These are phyloP conservation scores for Tachypleus tridentatus DNA, from an alignment of 1,140 invertebrate genomes.

Conservation along the genomic window DNA sequence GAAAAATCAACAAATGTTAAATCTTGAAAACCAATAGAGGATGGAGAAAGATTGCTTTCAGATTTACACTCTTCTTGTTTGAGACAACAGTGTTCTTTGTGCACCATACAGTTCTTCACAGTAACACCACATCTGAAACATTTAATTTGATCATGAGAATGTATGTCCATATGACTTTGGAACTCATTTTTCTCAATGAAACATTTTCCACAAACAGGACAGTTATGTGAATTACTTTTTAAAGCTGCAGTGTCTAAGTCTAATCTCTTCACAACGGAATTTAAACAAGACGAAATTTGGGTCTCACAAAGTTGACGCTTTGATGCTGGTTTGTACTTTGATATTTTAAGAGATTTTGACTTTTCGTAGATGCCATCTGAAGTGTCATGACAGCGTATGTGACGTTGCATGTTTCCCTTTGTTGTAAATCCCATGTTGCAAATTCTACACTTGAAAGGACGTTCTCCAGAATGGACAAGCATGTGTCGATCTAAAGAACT, in stretches of 20 bases:
- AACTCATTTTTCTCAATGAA: not conserved
- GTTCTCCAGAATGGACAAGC: slow-evolving; percentile 93
- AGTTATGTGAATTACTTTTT: not conserved
- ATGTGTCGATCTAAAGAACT: slow-evolving; percentile 72
- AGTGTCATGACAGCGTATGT: slow-evolving; percentile 55
- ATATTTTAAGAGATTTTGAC: not conserved
- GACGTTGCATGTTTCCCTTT: slow-evolving; percentile 52
- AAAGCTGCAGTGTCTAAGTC: no score
- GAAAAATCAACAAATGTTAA: slow-evolving; percentile 67
- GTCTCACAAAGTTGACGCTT: not conserved
- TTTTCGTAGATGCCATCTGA: not conserved
- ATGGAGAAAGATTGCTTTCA: not conserved
- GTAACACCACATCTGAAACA: no score
- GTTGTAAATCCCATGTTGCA: slow-evolving; percentile 27
- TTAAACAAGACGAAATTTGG: no score
- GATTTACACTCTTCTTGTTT: not conserved
- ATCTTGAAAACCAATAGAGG: slow-evolving; percentile 59
- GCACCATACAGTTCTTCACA: no score
- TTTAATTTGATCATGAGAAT: not conserved
- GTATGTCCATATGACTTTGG: not conserved
- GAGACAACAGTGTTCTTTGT: no score
- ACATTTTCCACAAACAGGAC: slow-evolving; percentile 1
- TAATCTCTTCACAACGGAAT: no score
- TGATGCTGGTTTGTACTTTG: not conserved
- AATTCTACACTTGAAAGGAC: slow-evolving; percentile 56